Evolutionary conservation across 1,140 invertebrate genomes (phyloP).

Genomic region (Drosophila kepulauana): DNA sequence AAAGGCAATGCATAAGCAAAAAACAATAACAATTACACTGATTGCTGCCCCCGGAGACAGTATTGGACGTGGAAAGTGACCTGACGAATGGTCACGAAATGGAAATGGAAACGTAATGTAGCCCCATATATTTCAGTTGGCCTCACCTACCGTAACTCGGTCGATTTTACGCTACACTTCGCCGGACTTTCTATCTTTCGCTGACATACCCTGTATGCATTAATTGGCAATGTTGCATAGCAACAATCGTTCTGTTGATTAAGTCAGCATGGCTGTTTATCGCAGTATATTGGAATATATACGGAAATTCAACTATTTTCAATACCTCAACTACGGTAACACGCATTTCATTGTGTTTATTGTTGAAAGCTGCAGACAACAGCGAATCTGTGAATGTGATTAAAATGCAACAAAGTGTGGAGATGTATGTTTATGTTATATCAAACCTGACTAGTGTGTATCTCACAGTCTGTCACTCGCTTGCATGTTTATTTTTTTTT

Average conservation of each 20-base stretch:
- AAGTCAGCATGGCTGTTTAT: too few species aligned
- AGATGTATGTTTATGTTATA: neutral
- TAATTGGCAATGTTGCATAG: too few species aligned
- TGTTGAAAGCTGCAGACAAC: neutral
- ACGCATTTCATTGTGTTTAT: too few species aligned
- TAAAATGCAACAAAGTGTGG: neutral
- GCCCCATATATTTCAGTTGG: too few species aligned
- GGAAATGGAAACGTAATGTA: constrained; percentile 45
- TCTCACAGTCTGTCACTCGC: neutral
- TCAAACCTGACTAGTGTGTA: neutral
- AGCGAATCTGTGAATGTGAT: neutral
- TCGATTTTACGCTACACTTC: constrained; percentile 38
- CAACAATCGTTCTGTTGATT: too few species aligned
- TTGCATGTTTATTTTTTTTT: constrained; percentile 14
- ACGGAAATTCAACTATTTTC: too few species aligned
- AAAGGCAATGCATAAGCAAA: constrained; percentile 27
- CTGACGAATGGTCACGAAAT: constrained; percentile 61
- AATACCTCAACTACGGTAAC: too few species aligned
- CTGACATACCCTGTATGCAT: neutral
- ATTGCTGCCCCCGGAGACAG: constrained; percentile 67
- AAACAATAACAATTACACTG: constrained; percentile 81
- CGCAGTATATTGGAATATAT: too few species aligned
- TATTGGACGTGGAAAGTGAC: constrained; percentile 50
- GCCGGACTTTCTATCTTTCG: neutral
- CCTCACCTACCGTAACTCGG: constrained; percentile 28